Percentiles rank a stretch among this genome's conserved stretches.
These are phyloP conservation scores for Lithophane ornitopus DNA, from an alignment of 2,888 invertebrate genomes.

Conservation along the genomic window DNA sequence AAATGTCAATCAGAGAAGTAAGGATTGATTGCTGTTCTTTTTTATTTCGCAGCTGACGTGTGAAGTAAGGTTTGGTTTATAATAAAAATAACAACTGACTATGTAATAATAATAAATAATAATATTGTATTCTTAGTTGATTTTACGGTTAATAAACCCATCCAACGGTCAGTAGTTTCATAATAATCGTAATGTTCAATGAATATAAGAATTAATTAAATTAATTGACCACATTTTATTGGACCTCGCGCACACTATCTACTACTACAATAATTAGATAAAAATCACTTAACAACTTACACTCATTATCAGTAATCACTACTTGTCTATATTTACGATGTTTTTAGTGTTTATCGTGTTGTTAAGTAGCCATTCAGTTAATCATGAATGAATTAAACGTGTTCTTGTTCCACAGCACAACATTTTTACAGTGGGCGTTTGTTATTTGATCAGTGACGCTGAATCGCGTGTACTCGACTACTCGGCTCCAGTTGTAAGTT, in stretches of 20 bases:
- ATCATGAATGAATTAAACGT: conserved; percentile 51
- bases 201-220: conserved; percentile 1
- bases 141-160: conserved; percentile 23
- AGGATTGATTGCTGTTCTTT: neutral
- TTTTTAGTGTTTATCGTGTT: conserved; percentile 55
- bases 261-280: conserved; percentile 37
- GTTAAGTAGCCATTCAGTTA: conserved; percentile 50
- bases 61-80: neutral
- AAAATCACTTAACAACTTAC: conserved; percentile 52
- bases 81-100: neutral
- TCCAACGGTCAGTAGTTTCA: neutral
- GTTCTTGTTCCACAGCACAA: conserved; percentile 23
- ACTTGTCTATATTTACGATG: conserved; percentile 59
- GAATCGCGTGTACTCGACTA: neutral
- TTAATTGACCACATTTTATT: conserved; percentile 21
- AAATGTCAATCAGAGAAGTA: neutral
- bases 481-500: neutral
- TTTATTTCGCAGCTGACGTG: neutral
- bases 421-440: conserved; percentile 18
- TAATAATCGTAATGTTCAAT: neutral
- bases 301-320: conserved; percentile 51
- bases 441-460: too few relatives aligned
- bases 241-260: neutral
- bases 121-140: conserved; percentile 1
- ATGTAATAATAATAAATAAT: conserved; percentile 1